These are phyloP conservation scores for Elmis aenea DNA, from an alignment of 2,888 invertebrate species.

Conservation along the genomic window DNA sequence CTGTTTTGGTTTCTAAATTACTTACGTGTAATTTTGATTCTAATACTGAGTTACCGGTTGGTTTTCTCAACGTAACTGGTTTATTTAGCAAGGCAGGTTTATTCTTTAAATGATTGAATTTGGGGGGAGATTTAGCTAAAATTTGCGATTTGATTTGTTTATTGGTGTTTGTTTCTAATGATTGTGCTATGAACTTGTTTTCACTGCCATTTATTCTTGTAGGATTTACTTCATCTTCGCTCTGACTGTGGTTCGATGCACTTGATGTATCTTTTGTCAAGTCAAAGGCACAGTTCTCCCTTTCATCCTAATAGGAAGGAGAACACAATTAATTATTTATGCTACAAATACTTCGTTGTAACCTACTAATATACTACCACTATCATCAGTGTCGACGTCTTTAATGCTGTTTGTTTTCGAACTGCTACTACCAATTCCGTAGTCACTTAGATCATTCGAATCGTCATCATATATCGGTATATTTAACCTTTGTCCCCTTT, in stretches of 20 bases:
- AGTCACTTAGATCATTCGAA: conserved; percentile 77
- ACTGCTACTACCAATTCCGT: conserved; percentile 57
- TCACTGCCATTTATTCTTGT: conserved; percentile 15
- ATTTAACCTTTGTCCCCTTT: conserved; percentile 55
- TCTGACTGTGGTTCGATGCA: conserved; percentile 40
- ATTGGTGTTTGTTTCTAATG: conserved; percentile 15
- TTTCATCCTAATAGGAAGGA: conserved; percentile 35
- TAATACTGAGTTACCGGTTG: conserved; percentile 1
- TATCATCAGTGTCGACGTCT: conserved; percentile 43
- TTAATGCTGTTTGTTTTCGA: conserved; percentile 41
- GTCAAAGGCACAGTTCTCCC: conserved; percentile 33
- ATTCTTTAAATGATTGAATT: conserved; percentile 1
- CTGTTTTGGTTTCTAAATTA: conserved; percentile 55
- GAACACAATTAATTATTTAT: conserved; percentile 5
- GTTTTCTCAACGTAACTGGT: conserved; percentile 2
- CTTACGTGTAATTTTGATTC: conserved; percentile 7
- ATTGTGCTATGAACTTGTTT: conserved; percentile 8
- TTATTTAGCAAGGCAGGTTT: conserved; percentile 3
- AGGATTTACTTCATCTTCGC: conserved; percentile 39
- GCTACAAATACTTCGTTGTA: not conserved
- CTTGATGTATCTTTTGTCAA: conserved; percentile 34
- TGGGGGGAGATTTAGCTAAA: conserved; percentile 16
- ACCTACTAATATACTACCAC: conserved; percentile 39
- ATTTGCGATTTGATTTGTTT: conserved; percentile 17
- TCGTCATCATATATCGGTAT: conserved; percentile 72